A percentile compares a stretch with the other conserved stretches of the same genome.
Conservation (phyloP, 2,797 vertebrate species). For the Propithecus perrieri region DNA sequence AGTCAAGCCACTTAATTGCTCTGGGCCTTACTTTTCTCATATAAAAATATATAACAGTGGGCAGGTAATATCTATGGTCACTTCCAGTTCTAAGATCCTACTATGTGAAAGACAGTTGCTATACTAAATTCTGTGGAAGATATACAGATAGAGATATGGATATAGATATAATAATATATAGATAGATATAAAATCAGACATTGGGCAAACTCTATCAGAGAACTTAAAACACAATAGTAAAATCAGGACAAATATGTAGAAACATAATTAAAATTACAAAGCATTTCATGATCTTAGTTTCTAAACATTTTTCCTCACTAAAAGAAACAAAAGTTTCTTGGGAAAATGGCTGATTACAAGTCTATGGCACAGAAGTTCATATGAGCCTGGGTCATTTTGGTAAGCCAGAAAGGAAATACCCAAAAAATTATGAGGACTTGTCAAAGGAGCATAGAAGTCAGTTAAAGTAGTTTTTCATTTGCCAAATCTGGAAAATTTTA, state of each 20-base stretch:
- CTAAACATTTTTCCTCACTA: background rate
- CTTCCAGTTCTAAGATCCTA: background rate
- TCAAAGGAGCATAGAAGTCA: background rate
- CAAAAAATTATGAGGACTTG: background rate
- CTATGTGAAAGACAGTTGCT: background rate
- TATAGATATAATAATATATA: no score
- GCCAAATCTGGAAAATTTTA: background rate
- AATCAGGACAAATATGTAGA: background rate
- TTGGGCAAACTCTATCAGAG: background rate
- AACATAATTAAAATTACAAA: background rate
- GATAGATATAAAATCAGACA: background rate
- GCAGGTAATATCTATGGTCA: background rate
- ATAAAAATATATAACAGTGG: background rate
- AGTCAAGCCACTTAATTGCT: background rate
- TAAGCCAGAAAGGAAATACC: background rate
- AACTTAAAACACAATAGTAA: background rate
- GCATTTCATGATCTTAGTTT: background rate
- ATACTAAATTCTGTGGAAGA: background rate
- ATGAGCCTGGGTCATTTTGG: background rate
- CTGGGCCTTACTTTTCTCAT: background rate
- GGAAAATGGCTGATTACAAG: background rate
- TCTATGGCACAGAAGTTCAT: background rate
- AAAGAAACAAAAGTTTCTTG: background rate
- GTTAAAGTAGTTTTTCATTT: background rate
- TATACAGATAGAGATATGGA: background rate